Percentiles rank a stretch among this genome's conserved stretches.
Conservation (phyloP, 2,888 invertebrate genomes). For the Spodoptera exigua region DNA sequence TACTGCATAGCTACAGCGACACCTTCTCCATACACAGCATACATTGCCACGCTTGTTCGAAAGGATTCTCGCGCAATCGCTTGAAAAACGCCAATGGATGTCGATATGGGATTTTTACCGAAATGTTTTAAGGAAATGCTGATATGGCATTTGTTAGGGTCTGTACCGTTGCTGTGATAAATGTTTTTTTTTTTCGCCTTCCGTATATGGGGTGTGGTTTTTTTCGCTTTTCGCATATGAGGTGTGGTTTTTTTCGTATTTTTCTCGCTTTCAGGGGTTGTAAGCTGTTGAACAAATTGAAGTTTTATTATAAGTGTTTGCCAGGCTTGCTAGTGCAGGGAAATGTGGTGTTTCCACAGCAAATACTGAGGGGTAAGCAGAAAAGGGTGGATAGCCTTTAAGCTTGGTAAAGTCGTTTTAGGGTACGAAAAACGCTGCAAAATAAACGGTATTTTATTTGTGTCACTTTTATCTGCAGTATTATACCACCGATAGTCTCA, state of each 20-base stretch:
- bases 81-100: constrained; percentile 28
- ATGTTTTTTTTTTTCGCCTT: constrained; percentile 51
- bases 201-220: constrained; percentile 36
- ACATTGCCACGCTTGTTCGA: constrained; percentile 32
- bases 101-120: neutral
- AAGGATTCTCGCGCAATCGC: constrained; percentile 4
- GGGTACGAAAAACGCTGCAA: no score
- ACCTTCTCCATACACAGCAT: constrained; percentile 8
- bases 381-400: constrained; percentile 11
- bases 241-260: constrained; percentile 50
- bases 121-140: constrained; percentile 39
- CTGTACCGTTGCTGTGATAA: constrained; percentile 59
- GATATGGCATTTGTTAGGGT: constrained; percentile 55
- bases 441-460: no score
- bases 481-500: no score
- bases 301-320: constrained; percentile 52
- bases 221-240: constrained; percentile 44
- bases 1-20: constrained; percentile 16
- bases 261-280: constrained; percentile 34
- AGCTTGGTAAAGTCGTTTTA: no score
- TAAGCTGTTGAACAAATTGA: constrained; percentile 50
- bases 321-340: constrained; percentile 27
- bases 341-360: constrained; percentile 18
- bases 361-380: constrained; percentile 3
- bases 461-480: no score